A percentile compares a stretch with the other conserved stretches of the same genome.
phyloP scores from a whole-genome alignment of 2,113 vertebrate genomes.

The Nothobranchius kuhntae region DNA sequence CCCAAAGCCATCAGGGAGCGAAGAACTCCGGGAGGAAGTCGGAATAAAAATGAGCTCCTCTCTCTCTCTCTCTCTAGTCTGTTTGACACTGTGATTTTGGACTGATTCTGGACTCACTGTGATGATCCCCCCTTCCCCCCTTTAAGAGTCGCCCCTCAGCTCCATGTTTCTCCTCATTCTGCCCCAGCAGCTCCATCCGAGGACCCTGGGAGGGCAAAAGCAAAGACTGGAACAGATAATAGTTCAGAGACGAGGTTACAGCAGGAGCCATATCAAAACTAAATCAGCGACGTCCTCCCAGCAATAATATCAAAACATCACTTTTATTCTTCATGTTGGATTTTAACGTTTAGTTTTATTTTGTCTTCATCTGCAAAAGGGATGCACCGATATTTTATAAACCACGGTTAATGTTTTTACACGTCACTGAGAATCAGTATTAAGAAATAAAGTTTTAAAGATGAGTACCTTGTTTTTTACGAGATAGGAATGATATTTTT shows the following conservation, averaged over 20 bases:
- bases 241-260: slow-evolving; percentile 23
- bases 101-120: slow-evolving; percentile 86
- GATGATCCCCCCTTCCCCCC: slow-evolving; percentile 77
- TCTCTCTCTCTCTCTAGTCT: slow-evolving; percentile 38
- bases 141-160: slow-evolving; percentile 60
- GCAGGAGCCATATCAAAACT: slow-evolving; percentile 37
- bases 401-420: slow-evolving; percentile 17
- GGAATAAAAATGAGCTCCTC: slow-evolving; percentile 29
- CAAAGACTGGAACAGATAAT: slow-evolving; percentile 54
- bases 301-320: slow-evolving; percentile 77
- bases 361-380: slow-evolving; percentile 40
- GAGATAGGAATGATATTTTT: slow-evolving; percentile 6
- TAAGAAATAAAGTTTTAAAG: slow-evolving; percentile 6
- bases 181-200: slow-evolving; percentile 77
- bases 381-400: slow-evolving; percentile 34
- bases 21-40: slow-evolving; percentile 43
- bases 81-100: slow-evolving; percentile 82
- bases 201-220: slow-evolving; percentile 22
- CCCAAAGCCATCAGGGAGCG: slow-evolving; percentile 25
- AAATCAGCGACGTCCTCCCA: slow-evolving; percentile 65
- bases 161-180: slow-evolving; percentile 52
- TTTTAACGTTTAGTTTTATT: slow-evolving; percentile 44
- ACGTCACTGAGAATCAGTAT: slow-evolving; percentile 15
- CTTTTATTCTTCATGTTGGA: slow-evolving; percentile 37
- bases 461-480: slow-evolving; percentile 9